Evolutionary conservation across 37 sponge, comb jelly and placozoan genomes (phyloP).

Genomic region (Beroe forskalii): DNA sequence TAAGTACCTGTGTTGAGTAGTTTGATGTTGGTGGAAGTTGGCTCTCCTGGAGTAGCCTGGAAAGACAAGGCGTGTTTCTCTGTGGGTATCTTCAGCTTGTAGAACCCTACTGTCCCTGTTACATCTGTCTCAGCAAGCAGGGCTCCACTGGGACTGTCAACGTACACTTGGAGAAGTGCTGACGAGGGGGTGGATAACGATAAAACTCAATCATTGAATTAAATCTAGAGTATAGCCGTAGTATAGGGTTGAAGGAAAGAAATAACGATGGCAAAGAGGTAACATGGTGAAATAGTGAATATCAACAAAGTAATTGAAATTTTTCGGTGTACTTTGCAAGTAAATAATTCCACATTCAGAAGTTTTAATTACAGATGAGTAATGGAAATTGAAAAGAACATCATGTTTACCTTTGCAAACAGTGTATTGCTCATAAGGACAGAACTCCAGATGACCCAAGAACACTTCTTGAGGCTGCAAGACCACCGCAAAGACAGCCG

Average conservation of each 20-base stretch:
- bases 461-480: not conserved
- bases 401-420: constrained; percentile 12
- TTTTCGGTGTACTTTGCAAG: no score
- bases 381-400: no score
- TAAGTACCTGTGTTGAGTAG: constrained; percentile 52
- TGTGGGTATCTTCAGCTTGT: constrained; percentile 39
- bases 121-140: not conserved
- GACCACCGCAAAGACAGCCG: constrained; percentile 33
- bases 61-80: constrained; percentile 11
- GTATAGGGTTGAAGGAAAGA: no score
- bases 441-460: constrained; percentile 34
- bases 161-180: constrained; percentile 9
- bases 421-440: constrained; percentile 37
- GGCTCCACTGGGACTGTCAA: constrained; percentile 43
- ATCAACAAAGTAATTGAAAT: no score
- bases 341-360: no score
- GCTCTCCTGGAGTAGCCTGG: constrained; percentile 19
- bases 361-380: no score
- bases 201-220: not conserved
- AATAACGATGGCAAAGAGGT: no score
- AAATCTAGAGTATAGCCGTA: no score
- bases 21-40: not conserved
- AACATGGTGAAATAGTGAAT: no score
- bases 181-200: not conserved
- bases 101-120: constrained; percentile 20